phyloP scores from a whole-genome alignment of 2,888 invertebrate species.

The Coelinius sp. region DNA sequence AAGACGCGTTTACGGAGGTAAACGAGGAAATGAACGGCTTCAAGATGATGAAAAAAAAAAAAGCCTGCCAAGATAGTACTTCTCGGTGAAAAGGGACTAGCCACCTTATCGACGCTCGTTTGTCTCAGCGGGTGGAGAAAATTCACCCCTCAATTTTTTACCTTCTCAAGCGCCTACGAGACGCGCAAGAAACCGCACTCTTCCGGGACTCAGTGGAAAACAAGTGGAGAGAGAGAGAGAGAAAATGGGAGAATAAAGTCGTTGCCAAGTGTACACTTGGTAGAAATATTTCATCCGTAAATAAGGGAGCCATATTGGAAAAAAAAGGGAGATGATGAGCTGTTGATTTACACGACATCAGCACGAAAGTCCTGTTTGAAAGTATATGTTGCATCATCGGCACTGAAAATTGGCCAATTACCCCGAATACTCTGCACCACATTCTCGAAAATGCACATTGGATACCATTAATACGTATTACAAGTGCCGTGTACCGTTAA shows the following conservation, averaged over 20 bases:
- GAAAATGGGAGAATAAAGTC: conserved; percentile 22
- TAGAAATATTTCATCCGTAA: conserved; percentile 39
- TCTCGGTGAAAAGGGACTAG: conserved; percentile 36
- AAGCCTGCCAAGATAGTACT: neutral
- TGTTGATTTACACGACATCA: neutral
- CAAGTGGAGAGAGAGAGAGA: conserved; percentile 1
- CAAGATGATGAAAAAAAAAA: conserved; percentile 30
- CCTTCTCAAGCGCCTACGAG: conserved; percentile 32
- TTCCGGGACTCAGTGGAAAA: conserved; percentile 29
- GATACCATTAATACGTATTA: conserved; percentile 53
- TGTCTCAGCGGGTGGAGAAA: conserved; percentile 41
- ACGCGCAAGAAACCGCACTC: conserved; percentile 32
- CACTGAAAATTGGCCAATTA: conserved; percentile 45
- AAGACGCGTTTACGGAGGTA: conserved; percentile 24
- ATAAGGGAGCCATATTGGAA: conserved; percentile 30
- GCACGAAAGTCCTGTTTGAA: neutral
- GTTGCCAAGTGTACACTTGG: conserved; percentile 38
- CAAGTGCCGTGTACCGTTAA: conserved; percentile 38
- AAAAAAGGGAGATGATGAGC: neutral
- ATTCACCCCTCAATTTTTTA: conserved; percentile 45
- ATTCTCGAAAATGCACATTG: conserved; percentile 24
- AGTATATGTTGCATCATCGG: neutral
- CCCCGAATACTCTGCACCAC: conserved; percentile 40
- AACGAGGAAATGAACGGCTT: conserved; percentile 29
- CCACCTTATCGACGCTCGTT: conserved; percentile 45